Base-by-base conservation (phyloP, 2,888 invertebrate genomes). In the Tryphoninae sp. region DNA sequence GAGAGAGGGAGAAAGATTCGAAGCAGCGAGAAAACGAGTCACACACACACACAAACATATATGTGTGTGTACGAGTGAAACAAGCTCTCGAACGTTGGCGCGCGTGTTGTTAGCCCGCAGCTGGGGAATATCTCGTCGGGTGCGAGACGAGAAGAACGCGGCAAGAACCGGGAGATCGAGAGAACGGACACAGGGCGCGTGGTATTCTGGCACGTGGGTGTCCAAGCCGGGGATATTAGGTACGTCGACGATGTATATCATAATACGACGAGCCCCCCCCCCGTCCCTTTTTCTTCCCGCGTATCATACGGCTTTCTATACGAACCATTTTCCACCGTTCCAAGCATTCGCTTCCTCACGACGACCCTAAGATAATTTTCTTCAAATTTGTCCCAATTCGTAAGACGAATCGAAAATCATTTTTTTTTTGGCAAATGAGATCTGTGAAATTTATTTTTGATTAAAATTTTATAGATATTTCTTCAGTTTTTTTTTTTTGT, bases 141-240 rank as follows among this genome's bases (percentile, higher is more conserved):
- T 69, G 72, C 65, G 80, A 62, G 77, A 59, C 40, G 55, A 74
- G 64, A 64, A 53, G 59, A 40, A 7, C n/a, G 62, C 26, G 16
- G n/a, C 23, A 62, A n/a, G 11, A 11, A 62, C n/a, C 22, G 16
- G 33, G 62, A 45, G 64, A 53, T 40, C 8, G 55, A 53, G 55
- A 65, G 45, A 62, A 69, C 45, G 68, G 72, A 77, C 64, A 67
- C 8, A 69, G 81, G 76, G 69, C 68, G 77, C 69, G 65, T 75
- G 74, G 78, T 81, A 81, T 81, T 78, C 78, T 42, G 68, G 74
- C 81, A 81, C 81, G 81, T 81, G 81, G 81, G 78, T 81, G 81
- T 81, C 65, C 74, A 58, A 33, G 65, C 53, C 78, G 23, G 78
- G 74, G 59, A 71, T 78, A 81, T 78, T 78, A 74, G 75, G 71